A percentile compares a stretch with the other conserved stretches of the same genome.
phyloP scores from a whole-genome alignment of 2,888 invertebrate species.

The Heliconius ismenius region DNA sequence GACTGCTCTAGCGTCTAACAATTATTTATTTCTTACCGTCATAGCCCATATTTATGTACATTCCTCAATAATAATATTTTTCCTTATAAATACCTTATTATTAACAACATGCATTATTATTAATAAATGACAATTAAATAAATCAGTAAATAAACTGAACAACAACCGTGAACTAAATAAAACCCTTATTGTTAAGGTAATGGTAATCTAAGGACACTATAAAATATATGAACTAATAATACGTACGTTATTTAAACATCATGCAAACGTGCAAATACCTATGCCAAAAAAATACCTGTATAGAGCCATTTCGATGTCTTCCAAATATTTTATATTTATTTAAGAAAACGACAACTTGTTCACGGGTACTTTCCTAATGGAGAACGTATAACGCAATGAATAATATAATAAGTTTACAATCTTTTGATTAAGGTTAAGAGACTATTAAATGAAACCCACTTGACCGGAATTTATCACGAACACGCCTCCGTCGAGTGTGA shows the following conservation, averaged over 20 bases:
- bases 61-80: constrained; percentile 29
- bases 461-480: constrained; percentile 57
- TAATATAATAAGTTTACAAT: constrained; percentile 42
- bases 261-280: constrained; percentile 39
- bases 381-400: constrained; percentile 37
- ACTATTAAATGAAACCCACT: constrained; percentile 52
- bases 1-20: neutral
- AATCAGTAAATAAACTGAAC: constrained; percentile 23
- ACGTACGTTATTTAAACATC: constrained; percentile 28
- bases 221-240: constrained; percentile 20
- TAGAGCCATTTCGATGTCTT: constrained; percentile 67
- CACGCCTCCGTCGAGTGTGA: constrained; percentile 74
- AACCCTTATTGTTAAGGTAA: constrained; percentile 32
- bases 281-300: constrained; percentile 62
- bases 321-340: constrained; percentile 47
- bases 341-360: constrained; percentile 47
- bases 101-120: constrained; percentile 31
- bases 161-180: constrained; percentile 42
- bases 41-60: constrained; percentile 34
- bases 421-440: constrained; percentile 58
- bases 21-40: constrained; percentile 3
- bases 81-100: constrained; percentile 35
- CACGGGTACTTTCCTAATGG: constrained; percentile 42
- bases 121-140: constrained; percentile 4
- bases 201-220: constrained; percentile 1